A percentile compares a stretch with the other conserved stretches of the same genome.
Evolutionary conservation across 2,113 vertebrate genomes (phyloP).

Genomic region (Ictalurus furcatus): DNA sequence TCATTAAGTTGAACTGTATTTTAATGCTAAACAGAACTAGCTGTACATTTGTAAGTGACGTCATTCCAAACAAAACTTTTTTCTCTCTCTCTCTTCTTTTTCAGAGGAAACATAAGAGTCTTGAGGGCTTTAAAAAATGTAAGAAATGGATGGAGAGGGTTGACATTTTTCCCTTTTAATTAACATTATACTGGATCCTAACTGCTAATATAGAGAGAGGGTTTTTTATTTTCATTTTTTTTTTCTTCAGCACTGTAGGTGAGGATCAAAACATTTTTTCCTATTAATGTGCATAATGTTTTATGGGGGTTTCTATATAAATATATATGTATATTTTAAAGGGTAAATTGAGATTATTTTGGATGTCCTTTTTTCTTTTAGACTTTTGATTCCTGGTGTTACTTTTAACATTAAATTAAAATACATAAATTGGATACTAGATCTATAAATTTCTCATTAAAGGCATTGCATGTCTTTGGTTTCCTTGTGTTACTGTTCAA

Average conservation of each 20-base stretch:
- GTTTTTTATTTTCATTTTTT: constrained; percentile 50
- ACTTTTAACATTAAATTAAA: constrained; percentile 63
- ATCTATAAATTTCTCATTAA: constrained; percentile 68
- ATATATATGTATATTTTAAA: constrained; percentile 67
- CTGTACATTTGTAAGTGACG: constrained; percentile 60
- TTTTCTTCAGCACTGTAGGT: constrained; percentile 68
- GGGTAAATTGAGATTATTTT: constrained; percentile 66
- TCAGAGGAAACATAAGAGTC: constrained; percentile 78
- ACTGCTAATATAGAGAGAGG: constrained; percentile 47
- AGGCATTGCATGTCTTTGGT: constrained; percentile 74
- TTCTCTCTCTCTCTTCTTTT: constrained; percentile 74
- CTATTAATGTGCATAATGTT: constrained; percentile 62
- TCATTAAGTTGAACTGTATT: constrained; percentile 42
- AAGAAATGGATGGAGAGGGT: constrained; percentile 76
- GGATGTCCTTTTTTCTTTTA: constrained; percentile 50
- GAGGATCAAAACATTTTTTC: constrained; percentile 69
- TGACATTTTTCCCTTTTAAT: constrained; percentile 56
- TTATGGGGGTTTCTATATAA: constrained; percentile 69
- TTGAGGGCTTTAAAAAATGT: constrained; percentile 72
- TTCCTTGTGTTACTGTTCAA: constrained; percentile 72
- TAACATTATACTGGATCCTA: constrained; percentile 29
- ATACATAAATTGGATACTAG: constrained; percentile 63
- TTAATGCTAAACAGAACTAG: constrained; percentile 56
- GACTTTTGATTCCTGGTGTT: constrained; percentile 66
- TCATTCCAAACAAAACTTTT: constrained; percentile 76